These are phyloP conservation scores for Calvadosia cruxmelitensis DNA, from an alignment of 30 jellyfish, hydroid and myxozoan genomes.

Conservation along the genomic window DNA sequence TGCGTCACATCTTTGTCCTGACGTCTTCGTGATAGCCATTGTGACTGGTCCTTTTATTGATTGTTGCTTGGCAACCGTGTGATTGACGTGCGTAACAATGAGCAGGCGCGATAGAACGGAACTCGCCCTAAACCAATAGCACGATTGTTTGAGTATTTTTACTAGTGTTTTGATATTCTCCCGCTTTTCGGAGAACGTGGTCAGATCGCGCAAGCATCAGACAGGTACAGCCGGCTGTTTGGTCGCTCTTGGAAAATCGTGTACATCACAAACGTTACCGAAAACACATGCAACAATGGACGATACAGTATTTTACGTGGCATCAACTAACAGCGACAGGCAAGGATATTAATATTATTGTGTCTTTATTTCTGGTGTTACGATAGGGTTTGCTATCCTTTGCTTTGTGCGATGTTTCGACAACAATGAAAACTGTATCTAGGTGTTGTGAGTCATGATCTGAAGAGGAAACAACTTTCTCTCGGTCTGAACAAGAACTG, in stretches of 20 bases:
- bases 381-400: too few relatives aligned
- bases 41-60: too few relatives aligned
- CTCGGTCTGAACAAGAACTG: too few relatives aligned
- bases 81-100: background rate
- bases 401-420: too few relatives aligned
- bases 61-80: background rate
- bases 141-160: background rate
- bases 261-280: background rate
- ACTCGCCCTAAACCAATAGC: too few relatives aligned
- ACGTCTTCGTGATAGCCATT: too few relatives aligned
- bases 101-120: conserved; percentile 2
- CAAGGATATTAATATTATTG: too few relatives aligned
- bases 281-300: background rate
- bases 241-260: background rate
- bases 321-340: background rate
- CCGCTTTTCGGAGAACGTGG: background rate
- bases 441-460: too few relatives aligned
- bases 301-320: background rate
- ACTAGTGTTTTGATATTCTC: background rate
- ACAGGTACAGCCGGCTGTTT: background rate
- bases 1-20: too few relatives aligned
- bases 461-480: too few relatives aligned
- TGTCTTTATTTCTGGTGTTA: too few relatives aligned
- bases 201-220: background rate
- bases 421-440: too few relatives aligned